Evolutionary conservation across 2,113 vertebrate species (phyloP), one percentile per base, ranked within the genome.

Genomic region (Xiphophorus maculatus): DNA sequence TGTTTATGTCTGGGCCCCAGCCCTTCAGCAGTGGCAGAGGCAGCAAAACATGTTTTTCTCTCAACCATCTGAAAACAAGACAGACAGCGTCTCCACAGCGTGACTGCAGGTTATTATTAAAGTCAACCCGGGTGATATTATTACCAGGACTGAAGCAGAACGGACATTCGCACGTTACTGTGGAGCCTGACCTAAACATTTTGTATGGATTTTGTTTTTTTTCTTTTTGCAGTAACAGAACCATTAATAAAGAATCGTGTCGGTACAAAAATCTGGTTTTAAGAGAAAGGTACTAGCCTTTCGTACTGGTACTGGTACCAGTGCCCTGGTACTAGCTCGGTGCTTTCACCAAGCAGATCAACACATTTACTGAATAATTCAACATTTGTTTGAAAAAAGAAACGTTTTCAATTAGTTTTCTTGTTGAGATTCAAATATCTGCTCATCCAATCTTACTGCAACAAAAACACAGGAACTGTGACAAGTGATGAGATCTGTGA

Each of bases 1-100:
- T 89, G 85, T 90, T 90, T 88, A 86, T 83, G 91, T 92, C 90
- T 91, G 74, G 54, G 74, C 80, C 82, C 65, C 74, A 67, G 76
- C 67, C 27, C 76, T 77, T 83, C 74, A 73, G 71, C 54, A 73
- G 29, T 22, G 44, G 54, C 74, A 51, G 51, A 30, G 17, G 73
- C 79, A 63, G 80, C 73, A 90, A 88, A 90, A 91, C 87, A 90
- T 88, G 89, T 89, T 90, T 87, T 84, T 77, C 69, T 40, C 19
- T 42, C 2, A 15, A 42, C 44, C 15, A 48, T 60, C 76, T 73
- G 70, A 83, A 80, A 83, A 58, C 67, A 54, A 54, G 33, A 37
- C 67, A 69, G 76, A 80, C 71, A 40, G 27, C 19, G 30, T 69
- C 51, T 74, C 76, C 71, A 66, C 54, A 70, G 75, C 62, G 69